Evolutionary conservation across 2,113 vertebrate species (phyloP).

Genomic region (Cnemophilus loriae): DNA sequence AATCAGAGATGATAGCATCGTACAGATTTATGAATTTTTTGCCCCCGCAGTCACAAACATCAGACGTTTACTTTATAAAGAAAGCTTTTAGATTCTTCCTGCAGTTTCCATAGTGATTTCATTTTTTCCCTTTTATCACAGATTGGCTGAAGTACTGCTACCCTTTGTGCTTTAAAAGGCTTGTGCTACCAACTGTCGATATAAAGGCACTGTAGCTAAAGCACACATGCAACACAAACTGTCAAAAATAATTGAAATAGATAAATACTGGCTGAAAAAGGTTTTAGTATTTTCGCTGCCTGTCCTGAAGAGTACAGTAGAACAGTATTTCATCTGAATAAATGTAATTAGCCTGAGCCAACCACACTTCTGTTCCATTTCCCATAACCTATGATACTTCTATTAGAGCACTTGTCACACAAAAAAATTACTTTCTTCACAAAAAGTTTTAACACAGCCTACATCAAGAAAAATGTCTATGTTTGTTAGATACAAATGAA

Average conservation of each 20-base stretch:
- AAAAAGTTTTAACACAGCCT: conserved; percentile 59
- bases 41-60: conserved; percentile 78
- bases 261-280: conserved; percentile 48
- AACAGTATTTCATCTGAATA: conserved; percentile 63
- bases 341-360: conserved; percentile 65
- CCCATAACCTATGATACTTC: conserved; percentile 32
- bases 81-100: conserved; percentile 82
- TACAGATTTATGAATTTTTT: conserved; percentile 81
- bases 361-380: conserved; percentile 35
- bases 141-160: conserved; percentile 80
- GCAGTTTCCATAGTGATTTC: conserved; percentile 87
- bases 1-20: conserved; percentile 78
- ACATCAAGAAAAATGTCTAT: conserved; percentile 32
- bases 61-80: conserved; percentile 82
- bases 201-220: conserved; percentile 69
- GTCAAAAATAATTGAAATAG: conserved; percentile 73
- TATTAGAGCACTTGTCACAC: conserved; percentile 47
- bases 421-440: conserved; percentile 52
- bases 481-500: conserved; percentile 47
- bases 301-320: conserved; percentile 29
- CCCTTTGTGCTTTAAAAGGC: conserved; percentile 79
- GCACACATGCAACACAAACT: conserved; percentile 57
- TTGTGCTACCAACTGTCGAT: conserved; percentile 76
- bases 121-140: conserved; percentile 80
- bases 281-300: conserved; percentile 28